Conservation (phyloP, 2,797 vertebrate species). For the Mormyrus proboscirostris region DNA sequence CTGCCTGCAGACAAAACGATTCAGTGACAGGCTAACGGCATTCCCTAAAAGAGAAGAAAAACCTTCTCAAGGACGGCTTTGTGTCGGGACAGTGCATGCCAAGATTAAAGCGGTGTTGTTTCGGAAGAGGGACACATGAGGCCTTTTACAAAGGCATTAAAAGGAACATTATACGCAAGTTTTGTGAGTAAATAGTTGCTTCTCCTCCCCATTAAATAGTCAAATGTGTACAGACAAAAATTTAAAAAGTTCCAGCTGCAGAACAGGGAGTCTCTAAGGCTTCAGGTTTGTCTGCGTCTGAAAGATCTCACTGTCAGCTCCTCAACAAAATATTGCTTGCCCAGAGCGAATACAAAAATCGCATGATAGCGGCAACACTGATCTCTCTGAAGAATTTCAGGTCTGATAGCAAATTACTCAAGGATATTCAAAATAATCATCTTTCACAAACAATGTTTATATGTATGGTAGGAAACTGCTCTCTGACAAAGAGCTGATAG, state of each 20-base stretch:
- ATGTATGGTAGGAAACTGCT: neutral
- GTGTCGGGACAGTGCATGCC: constrained; percentile 16
- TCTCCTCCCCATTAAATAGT: neutral
- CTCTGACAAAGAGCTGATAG: neutral
- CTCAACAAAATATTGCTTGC: neutral
- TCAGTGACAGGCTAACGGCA: neutral
- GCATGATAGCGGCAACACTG: neutral
- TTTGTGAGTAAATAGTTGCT: neutral
- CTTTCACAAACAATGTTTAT: neutral
- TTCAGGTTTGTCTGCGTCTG: constrained; percentile 7
- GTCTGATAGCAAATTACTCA: neutral
- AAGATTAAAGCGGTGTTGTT: constrained; percentile 25
- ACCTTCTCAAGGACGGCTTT: constrained; percentile 19
- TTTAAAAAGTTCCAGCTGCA: constrained; percentile 15
- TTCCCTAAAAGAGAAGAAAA: constrained; percentile 1
- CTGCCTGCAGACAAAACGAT: neutral
- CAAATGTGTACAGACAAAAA: constrained; percentile 21
- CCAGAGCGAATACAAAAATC: neutral
- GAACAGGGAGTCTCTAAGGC: neutral
- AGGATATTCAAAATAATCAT: neutral
- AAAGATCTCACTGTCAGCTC: constrained; percentile 13
- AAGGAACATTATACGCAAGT: constrained; percentile 22
- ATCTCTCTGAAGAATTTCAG: neutral
- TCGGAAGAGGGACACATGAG: constrained; percentile 16
- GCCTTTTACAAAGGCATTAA: constrained; percentile 19